These are phyloP conservation scores for Platalea minor DNA, from an alignment of 2,797 vertebrate genomes.

Conservation along the genomic window DNA sequence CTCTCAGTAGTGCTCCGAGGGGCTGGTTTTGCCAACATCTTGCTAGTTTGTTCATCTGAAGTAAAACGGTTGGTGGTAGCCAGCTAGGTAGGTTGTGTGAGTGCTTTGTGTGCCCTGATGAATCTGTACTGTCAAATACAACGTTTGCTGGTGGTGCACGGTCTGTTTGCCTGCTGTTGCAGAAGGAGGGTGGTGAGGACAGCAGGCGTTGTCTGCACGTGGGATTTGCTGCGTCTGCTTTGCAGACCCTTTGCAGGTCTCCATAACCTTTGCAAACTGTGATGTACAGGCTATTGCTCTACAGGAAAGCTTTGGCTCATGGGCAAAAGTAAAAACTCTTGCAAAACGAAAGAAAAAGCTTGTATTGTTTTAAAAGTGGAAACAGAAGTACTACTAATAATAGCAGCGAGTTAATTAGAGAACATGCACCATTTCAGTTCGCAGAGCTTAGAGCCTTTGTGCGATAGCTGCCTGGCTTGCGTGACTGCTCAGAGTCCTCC, in stretches of 20 bases:
- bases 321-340: background rate
- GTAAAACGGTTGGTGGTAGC: background rate
- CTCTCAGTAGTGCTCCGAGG: background rate
- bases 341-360: conserved; percentile 15
- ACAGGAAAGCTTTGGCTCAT: background rate
- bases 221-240: background rate
- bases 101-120: background rate
- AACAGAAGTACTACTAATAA: background rate
- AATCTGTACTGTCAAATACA: background rate
- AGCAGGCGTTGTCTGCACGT: background rate
- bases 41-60: background rate
- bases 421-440: background rate
- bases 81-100: background rate
- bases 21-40: background rate
- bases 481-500: background rate
- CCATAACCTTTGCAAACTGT: background rate
- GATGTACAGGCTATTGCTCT: background rate
- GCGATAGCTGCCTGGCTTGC: background rate
- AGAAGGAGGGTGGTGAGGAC: background rate
- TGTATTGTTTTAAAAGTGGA: conserved; percentile 15
- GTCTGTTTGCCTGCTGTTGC: background rate
- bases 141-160: background rate
- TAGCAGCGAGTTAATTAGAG: conserved; percentile 17
- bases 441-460: background rate
- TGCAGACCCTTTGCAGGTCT: background rate